Base-by-base conservation (phyloP, 2,113 vertebrate species). In the Phaetusa simplex region DNA sequence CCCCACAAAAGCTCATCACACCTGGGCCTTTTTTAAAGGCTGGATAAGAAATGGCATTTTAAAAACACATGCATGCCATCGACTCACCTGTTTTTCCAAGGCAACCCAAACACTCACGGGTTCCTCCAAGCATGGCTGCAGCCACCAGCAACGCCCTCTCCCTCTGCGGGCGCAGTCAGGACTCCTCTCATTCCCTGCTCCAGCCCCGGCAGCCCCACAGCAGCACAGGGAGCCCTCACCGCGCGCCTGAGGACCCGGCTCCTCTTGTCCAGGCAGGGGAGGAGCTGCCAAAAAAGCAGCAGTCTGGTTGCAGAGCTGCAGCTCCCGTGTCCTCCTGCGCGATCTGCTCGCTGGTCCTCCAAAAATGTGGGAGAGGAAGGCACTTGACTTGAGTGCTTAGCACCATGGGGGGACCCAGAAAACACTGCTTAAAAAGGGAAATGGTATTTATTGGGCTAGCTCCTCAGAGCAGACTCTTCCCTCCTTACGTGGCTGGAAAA, bases 21-120 rank as follows among this genome's bases (percentile, higher is more conserved):
- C 34, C n/a, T 50, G 22, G 47, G 14, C 66, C 27, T 9, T 82
- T 82, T 70, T 29, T 36, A 45, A 74, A 58, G 26, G 18, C n/a
- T 17, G 61, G 49, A 47, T 61, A 19, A 14, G 10, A 77, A 67
- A 53, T 38, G 55, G 12, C 16, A 55, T 78, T 81, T 81, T 69
- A 30, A 53, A 82, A 73, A 49, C 2, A 2, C 0, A 0, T 20
- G 7, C 8, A 3, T 58, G 36, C 52, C 38, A 29, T 29, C 3
- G 1, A 13, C 38, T 64, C 42, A 23, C n/a, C 14, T 59, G 21
- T 40, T 81, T 73, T 66, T 34, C 47, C 53, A 55, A 67, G 43
- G 62, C 72, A 43, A 22, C 27, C 34, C 61, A 79, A 71, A n/a
- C 27, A 9, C 0, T 2, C 23, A 8, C 1, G 4, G 72, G 23